Evolutionary conservation across 2,888 invertebrate genomes (phyloP), one percentile per base, ranked within the genome.

Genomic region (Pediacus dermestoides): DNA sequence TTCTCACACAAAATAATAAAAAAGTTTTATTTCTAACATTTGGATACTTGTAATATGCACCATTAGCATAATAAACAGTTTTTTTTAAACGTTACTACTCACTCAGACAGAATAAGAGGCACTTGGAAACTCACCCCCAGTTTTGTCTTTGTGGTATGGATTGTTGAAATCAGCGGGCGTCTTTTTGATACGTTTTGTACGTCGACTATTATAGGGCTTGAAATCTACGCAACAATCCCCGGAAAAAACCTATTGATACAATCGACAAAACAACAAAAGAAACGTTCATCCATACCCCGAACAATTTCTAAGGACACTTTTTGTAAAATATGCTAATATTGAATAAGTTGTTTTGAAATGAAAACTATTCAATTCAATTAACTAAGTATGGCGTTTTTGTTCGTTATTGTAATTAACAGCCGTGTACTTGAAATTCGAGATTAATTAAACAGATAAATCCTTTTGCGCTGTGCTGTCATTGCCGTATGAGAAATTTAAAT

Each of bases 381-480:
- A n/a, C n/a, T n/a, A n/a, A n/a, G n/a, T n/a, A n/a, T n/a, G n/a
- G n/a, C n/a, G n/a, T n/a, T n/a, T n/a, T n/a, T n/a, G n/a, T n/a
- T n/a, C n/a, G 10, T 3, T 31, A 44, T 41, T 18, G n/a, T 18
- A 41, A 34, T 44, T 34, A 46, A 48, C 34, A 30, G 37, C 25
- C 42, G 27, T 48, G 48, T 37, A 46, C 39, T 38, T 52, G 48
- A 52, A 51, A 50, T 44, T 49, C 26, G 32, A 49, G 54, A 54
- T 54, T 54, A 54, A 52, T 52, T 52, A 50, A 52, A 52, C 40
- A 47, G 53, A 54, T 54, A 54, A 54, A 39, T 43, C 50, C 50
- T 49, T 44, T 50, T 52, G 47, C n/a, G 21, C 21, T 18, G 39
- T 30, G 45, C 39, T 49, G 52, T 44, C 50, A 46, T 44, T 43